Percentiles rank a stretch among this genome's conserved stretches.
These are phyloP conservation scores for Halcyon malimbica DNA, from an alignment of 2,113 vertebrate species.

Conservation along the genomic window DNA sequence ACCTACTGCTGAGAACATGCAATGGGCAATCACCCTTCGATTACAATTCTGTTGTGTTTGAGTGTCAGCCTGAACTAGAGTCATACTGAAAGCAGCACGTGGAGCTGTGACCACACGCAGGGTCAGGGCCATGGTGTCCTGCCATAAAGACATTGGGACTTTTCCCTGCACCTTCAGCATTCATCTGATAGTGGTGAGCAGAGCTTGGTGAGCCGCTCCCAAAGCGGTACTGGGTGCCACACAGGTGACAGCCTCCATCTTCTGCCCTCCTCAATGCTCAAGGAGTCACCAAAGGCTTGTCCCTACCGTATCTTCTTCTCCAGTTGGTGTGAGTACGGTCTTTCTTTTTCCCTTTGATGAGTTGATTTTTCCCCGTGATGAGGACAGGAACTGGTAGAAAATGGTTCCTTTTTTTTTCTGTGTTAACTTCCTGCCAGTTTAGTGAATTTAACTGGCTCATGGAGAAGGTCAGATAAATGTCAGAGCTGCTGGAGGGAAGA, in stretches of 20 bases:
- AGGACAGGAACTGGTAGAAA: not conserved
- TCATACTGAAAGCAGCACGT: fast-evolving
- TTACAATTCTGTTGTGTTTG: not conserved
- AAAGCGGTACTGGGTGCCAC: not conserved
- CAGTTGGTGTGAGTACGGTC: not conserved
- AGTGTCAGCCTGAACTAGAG: not conserved
- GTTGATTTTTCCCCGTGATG: not conserved
- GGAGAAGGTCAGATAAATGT: not conserved
- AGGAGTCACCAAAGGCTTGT: not conserved
- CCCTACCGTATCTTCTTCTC: not conserved
- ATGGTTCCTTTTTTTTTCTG: not conserved
- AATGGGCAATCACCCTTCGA: not conserved
- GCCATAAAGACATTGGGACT: not conserved
- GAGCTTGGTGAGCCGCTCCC: not conserved
- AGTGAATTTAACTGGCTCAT: not conserved
- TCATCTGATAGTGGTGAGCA: not conserved
- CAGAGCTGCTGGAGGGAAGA: not conserved
- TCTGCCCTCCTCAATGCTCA: not conserved
- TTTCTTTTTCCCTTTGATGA: not conserved
- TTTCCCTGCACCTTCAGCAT: not conserved
- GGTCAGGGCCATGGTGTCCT: not conserved
- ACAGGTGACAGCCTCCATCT: too few relatives aligned
- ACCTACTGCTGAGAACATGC: not conserved
- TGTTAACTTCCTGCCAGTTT: not conserved
- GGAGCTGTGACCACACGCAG: not conserved